Evolutionary conservation across 2,113 vertebrate genomes (phyloP).

Genomic region (Ophthalmolycus amberensis): DNA sequence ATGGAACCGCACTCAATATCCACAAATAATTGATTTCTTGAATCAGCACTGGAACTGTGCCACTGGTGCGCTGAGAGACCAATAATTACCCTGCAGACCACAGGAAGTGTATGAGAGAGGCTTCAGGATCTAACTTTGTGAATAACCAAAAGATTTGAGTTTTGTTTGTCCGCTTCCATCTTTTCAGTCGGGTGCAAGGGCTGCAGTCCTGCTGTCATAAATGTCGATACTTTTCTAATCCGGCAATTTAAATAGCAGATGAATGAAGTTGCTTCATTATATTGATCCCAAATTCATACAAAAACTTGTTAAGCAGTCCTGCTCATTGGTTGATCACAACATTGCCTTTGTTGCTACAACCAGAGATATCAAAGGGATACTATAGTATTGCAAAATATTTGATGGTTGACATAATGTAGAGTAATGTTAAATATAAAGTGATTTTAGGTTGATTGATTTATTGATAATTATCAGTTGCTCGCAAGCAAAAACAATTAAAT

Average conservation of each 20-base stretch:
- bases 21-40: slow-evolving; percentile 51
- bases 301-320: background rate
- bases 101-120: slow-evolving; percentile 2
- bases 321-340: too few relatives aligned
- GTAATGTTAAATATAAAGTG: background rate
- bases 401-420: background rate
- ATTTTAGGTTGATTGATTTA: background rate
- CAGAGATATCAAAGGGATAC: background rate
- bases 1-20: slow-evolving; percentile 11
- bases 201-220: background rate
- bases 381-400: background rate
- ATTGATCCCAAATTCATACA: background rate
- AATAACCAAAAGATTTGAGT: background rate
- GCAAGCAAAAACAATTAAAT: background rate
- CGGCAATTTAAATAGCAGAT: background rate
- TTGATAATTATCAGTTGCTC: background rate
- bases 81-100: slow-evolving; percentile 23
- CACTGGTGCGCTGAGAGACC: slow-evolving; percentile 7
- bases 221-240: background rate
- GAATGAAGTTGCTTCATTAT: too few relatives aligned
- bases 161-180: background rate
- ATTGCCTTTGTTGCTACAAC: background rate
- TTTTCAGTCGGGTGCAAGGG: background rate
- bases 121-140: background rate
- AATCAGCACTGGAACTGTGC: background rate